Evolutionary conservation across 2,797 vertebrate genomes (phyloP).

Genomic region (Merluccius polli): DNA sequence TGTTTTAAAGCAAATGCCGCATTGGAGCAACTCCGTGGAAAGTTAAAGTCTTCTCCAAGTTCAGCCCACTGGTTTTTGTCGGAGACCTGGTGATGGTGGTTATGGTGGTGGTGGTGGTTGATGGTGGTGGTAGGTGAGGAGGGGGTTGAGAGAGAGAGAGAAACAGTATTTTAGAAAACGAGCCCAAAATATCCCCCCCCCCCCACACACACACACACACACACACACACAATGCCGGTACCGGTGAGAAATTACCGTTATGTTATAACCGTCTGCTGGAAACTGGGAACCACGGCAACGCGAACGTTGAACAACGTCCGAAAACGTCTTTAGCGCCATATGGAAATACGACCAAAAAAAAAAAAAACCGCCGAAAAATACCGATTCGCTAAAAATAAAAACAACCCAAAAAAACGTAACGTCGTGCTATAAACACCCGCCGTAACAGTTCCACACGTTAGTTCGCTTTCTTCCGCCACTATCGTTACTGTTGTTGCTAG

Average conservation of each 20-base stretch:
- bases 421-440: not conserved
- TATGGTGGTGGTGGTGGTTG: slow-evolving; percentile 36
- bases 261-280: slow-evolving; percentile 46
- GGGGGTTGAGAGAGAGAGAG: too few relatives aligned
- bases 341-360: too few relatives aligned
- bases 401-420: too few relatives aligned
- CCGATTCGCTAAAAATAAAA: slow-evolving; percentile 30
- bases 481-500: slow-evolving; percentile 57
- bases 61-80: slow-evolving; percentile 99
- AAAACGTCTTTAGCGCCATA: not conserved
- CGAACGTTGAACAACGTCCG: not conserved
- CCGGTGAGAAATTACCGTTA: slow-evolving; percentile 36
- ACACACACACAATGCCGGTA: slow-evolving; percentile 19
- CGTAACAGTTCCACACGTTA: not conserved
- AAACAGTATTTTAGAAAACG: not conserved
- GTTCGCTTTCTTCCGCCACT: slow-evolving; percentile 40
- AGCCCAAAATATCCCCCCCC: too few relatives aligned
- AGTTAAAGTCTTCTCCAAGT: slow-evolving; percentile 96
- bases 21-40: slow-evolving; percentile 97
- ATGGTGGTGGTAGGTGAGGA: too few relatives aligned
- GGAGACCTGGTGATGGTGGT: too few relatives aligned
- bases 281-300: slow-evolving; percentile 29
- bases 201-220: not conserved
- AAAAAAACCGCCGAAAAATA: slow-evolving; percentile 12
- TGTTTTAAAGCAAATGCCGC: slow-evolving; percentile 99